phyloP scores from a whole-genome alignment of 1,140 invertebrate species.

The Drepana arcuata region DNA sequence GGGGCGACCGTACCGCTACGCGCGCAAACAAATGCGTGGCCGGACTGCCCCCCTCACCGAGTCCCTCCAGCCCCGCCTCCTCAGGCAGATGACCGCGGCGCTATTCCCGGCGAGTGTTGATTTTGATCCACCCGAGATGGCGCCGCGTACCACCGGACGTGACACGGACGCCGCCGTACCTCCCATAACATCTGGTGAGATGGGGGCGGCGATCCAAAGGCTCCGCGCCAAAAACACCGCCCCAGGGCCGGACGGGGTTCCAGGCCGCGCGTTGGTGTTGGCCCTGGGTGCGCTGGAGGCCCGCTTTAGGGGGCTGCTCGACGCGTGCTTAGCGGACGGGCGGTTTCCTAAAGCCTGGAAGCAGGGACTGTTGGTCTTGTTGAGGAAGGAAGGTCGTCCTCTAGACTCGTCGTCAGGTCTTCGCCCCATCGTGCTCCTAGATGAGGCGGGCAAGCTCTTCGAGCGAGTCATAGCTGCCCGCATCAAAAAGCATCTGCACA shows the following conservation, averaged over 20 bases:
- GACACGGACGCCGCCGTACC: too few species aligned
- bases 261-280: too few species aligned
- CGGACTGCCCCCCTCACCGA: constrained; percentile 5
- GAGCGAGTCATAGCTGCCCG: constrained; percentile 7
- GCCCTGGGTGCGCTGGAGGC: constrained; percentile 1
- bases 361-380: constrained; percentile 4
- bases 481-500: constrained; percentile 4
- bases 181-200: too few species aligned
- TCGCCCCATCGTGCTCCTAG: constrained; percentile 19
- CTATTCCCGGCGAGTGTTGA: constrained; percentile 3
- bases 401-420: constrained; percentile 15
- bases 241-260: too few species aligned
- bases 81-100: not conserved
- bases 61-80: constrained; percentile 4
- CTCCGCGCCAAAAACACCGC: too few species aligned
- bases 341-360: too few species aligned
- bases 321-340: too few species aligned
- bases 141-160: not conserved
- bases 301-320: too few species aligned
- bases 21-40: not conserved
- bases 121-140: not conserved
- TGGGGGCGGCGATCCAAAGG: too few species aligned
- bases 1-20: constrained; percentile 1
- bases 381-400: constrained; percentile 10
- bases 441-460: constrained; percentile 12